Evolutionary conservation across 2,888 invertebrate genomes (phyloP).

Genomic region (Ashinkailepas kermadecensis): DNA sequence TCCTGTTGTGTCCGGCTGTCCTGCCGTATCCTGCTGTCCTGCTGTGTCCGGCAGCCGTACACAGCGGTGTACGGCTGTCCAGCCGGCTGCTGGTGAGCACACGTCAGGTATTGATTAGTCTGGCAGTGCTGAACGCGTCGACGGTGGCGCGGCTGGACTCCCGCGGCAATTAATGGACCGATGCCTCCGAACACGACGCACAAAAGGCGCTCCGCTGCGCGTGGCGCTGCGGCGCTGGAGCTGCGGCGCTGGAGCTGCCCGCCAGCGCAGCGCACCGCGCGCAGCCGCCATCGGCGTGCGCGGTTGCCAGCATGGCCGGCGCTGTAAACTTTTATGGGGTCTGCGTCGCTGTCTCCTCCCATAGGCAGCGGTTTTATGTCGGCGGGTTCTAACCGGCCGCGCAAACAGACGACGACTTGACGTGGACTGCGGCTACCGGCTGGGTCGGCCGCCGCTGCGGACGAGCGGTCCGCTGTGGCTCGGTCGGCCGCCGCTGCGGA

Average conservation of each 20-base stretch:
- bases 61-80: no score
- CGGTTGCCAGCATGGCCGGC: constrained; percentile 34
- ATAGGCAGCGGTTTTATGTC: constrained; percentile 26
- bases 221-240: neutral
- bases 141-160: neutral
- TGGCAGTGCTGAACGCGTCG: neutral
- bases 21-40: no score
- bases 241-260: neutral
- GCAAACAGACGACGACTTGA: neutral
- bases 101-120: neutral
- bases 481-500: no score
- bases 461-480: no score
- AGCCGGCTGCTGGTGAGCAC: no score
- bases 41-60: no score
- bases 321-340: constrained; percentile 33
- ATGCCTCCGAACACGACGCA: neutral
- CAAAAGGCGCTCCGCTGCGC: neutral
- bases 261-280: neutral
- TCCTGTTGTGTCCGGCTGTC: no score
- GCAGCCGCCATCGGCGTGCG: neutral
- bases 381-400: constrained; percentile 27
- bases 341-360: constrained; percentile 28
- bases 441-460: no score
- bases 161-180: neutral
- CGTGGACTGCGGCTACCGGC: no score